Conservation (phyloP, 2,888 invertebrate species). For the Ectemnius cavifrons region DNA sequence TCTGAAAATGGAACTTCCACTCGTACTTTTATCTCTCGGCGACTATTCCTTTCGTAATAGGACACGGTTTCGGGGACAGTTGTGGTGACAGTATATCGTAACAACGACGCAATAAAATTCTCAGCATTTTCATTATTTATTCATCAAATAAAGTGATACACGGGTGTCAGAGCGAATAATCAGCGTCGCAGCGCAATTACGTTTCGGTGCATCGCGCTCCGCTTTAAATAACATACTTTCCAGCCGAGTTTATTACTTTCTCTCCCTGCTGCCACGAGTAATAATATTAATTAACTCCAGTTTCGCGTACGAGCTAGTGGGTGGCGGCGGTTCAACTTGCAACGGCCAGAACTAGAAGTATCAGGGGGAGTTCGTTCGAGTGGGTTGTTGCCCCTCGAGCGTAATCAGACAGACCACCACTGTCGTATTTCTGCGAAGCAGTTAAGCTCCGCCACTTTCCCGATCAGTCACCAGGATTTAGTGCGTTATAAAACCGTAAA, state of each 20-base stretch:
- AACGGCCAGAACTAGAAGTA: neutral
- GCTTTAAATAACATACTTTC: neutral
- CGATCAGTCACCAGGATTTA: neutral
- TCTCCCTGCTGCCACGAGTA: neutral
- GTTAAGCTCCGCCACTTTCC: neutral
- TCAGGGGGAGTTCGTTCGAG: neutral
- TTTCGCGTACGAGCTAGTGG: too few species aligned
- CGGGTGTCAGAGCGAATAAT: too few species aligned
- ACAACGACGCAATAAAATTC: too few species aligned
- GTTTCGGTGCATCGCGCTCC: too few species aligned
- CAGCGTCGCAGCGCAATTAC: too few species aligned
- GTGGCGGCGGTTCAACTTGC: neutral
- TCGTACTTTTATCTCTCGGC: too few species aligned
- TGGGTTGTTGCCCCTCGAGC: neutral
- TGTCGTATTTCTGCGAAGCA: neutral
- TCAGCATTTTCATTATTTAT: too few species aligned
- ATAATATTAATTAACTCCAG: neutral
- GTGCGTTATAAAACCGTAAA: neutral
- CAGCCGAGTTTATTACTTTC: neutral
- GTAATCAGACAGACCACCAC: neutral
- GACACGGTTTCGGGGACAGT: too few species aligned
- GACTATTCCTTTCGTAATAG: too few species aligned
- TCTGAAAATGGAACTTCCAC: too few species aligned
- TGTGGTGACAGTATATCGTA: too few species aligned
- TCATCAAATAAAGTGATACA: too few species aligned